Evolutionary conservation across 2,797 vertebrate genomes (phyloP).

Genomic region (Chelon labrosus): DNA sequence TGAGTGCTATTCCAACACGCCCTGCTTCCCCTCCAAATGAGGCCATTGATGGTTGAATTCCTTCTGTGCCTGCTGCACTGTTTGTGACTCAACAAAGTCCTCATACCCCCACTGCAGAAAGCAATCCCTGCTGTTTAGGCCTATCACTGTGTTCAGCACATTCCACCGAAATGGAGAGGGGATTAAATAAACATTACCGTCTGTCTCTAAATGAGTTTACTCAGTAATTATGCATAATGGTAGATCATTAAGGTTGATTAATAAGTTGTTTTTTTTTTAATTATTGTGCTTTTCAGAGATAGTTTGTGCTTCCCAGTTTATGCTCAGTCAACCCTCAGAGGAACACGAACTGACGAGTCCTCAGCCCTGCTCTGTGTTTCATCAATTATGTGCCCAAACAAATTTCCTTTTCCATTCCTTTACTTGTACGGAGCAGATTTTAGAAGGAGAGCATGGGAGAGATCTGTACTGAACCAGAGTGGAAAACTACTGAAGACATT

Average conservation of each 20-base stretch:
- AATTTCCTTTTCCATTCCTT: conserved; percentile 60
- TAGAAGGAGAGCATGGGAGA: conserved; percentile 16
- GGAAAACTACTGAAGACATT: conserved; percentile 60
- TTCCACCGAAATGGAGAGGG: conserved; percentile 72
- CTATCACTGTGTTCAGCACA: conserved; percentile 64
- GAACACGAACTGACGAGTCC: conserved; percentile 24
- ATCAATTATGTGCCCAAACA: conserved; percentile 50
- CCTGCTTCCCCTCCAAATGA: conserved; percentile 56
- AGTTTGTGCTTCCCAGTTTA: conserved; percentile 47
- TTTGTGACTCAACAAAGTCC: conserved; percentile 52
- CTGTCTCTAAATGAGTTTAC: conserved; percentile 73
- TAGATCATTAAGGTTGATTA: conserved; percentile 76
- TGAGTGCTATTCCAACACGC: conserved; percentile 49
- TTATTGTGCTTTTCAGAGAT: conserved; percentile 58
- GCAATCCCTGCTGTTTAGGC: conserved; percentile 23
- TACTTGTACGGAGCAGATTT: conserved; percentile 41
- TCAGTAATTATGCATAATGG: conserved; percentile 76
- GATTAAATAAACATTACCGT: conserved; percentile 73
- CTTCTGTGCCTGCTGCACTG: conserved; percentile 19
- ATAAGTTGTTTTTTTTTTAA: conserved; percentile 67
- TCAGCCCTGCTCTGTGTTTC: conserved; percentile 43
- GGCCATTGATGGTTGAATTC: conserved; percentile 45
- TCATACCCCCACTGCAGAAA: conserved; percentile 14
- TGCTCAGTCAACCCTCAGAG: conserved; percentile 41
- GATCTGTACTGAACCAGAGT: conserved; percentile 29